Evolutionary conservation across 2,797 vertebrate species (phyloP).

Genomic region (Falco berigora): DNA sequence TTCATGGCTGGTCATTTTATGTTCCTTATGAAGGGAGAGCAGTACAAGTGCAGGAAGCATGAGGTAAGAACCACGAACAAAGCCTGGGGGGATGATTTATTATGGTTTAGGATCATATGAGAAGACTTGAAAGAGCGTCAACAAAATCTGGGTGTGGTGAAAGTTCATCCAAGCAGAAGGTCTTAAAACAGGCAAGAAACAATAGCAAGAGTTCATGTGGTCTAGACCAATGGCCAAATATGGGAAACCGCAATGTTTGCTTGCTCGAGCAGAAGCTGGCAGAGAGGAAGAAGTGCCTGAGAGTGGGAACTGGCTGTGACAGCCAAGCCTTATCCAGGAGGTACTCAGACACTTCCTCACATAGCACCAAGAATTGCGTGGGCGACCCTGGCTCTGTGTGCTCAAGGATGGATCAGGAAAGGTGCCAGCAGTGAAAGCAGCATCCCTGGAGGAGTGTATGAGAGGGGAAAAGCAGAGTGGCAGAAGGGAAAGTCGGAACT

Average conservation of each 20-base stretch:
- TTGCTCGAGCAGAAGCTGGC: neutral
- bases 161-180: neutral
- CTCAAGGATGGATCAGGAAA: neutral
- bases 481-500: neutral
- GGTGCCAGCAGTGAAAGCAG: neutral
- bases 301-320: neutral
- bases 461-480: neutral
- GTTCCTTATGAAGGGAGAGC: neutral
- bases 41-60: neutral
- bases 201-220: constrained; percentile 31
- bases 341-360: constrained; percentile 21
- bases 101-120: neutral
- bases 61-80: neutral
- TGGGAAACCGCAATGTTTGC: constrained; percentile 3
- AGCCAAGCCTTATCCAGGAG: neutral
- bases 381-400: neutral
- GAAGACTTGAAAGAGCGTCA: neutral
- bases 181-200: constrained; percentile 32
- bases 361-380: constrained; percentile 15
- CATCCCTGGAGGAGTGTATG: neutral
- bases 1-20: neutral
- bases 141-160: constrained; percentile 1
- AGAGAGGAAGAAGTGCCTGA: neutral
- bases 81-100: neutral
- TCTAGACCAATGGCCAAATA: constrained; percentile 28